Conservation (phyloP, 2,888 invertebrate genomes). For the Epinotia brunnichana region DNA sequence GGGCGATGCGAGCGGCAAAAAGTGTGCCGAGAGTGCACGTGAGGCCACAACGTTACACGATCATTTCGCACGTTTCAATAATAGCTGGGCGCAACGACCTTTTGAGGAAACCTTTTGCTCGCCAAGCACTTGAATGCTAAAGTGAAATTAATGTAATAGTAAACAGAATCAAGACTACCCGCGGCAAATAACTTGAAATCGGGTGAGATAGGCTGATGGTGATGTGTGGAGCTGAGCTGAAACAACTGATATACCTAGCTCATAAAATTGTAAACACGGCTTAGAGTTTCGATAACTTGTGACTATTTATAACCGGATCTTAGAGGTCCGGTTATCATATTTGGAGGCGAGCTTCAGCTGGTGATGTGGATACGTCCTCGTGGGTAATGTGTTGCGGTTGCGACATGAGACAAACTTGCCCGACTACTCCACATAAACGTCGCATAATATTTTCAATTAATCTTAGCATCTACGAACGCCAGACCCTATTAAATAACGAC, state of each 20-base stretch:
- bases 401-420: conserved; percentile 2
- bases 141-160: too few species aligned
- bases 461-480: not conserved
- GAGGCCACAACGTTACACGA: not conserved
- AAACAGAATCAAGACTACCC: not conserved
- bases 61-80: conserved; percentile 29
- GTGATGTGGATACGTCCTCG: conserved; percentile 15
- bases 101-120: conserved; percentile 23
- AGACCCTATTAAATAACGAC: not conserved
- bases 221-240: not conserved
- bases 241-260: not conserved
- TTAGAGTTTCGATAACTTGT: not conserved
- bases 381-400: not conserved
- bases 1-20: conserved; percentile 17
- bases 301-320: not conserved
- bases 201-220: not conserved
- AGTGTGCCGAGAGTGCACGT: conserved; percentile 17
- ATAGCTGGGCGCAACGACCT: conserved; percentile 30
- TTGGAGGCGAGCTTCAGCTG: not conserved
- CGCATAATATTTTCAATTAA: conserved; percentile 8
- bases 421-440: conserved; percentile 11
- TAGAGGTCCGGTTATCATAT: not conserved
- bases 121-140: not conserved
- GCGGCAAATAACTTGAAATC: not conserved
- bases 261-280: not conserved